Base-by-base conservation (phyloP, 2,113 vertebrate species). In the Dipodomys ordii region DNA sequence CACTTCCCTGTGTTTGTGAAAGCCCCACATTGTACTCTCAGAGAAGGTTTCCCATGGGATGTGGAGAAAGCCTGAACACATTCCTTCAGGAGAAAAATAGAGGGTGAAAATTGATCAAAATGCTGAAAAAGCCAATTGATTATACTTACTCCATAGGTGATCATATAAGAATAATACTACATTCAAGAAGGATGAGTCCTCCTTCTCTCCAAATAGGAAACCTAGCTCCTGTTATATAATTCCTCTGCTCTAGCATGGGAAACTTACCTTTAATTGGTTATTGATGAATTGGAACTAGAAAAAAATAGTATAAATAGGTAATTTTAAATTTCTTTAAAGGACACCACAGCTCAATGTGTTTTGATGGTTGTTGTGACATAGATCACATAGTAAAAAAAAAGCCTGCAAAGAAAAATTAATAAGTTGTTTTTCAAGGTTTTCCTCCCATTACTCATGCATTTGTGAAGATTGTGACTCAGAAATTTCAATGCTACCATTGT, bases 321-420 rank as follows among this genome's bases (percentile, higher is more conserved):
- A 77, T 49, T 60, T 93, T 86, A 78, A 91, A 88, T 87, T 15
- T 46, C 18, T 39, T 84, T 49, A 74, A 92, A 95, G 39, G 28
- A 77, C 1, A 92, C 8, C 25, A 88, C 7, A 49, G 4, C 18
- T 60, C 6, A 89, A 57, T 1, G 77, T 78, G 82, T 64, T 94
- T 88, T 95, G 15, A 67, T 73, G 1, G 49, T 80, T 84, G 9
- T 78, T 65, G 49, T 9, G 62, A 83, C 25, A 16, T 6, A 46
- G n/a, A 83, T 87, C 13, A 93, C 88, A 72, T 80, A 95, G 81
- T 64, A 88, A 64, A 82, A 86, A 71, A 60, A 80, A 87, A 77
- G 23, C 3, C 49, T 32, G 9, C 27, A 71, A 77, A 27, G 13
- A 39, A 76, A 73, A 79, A 73, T 62, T 78, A 4, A 30, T 77